phyloP scores from a whole-genome alignment of 2,888 invertebrate genomes.

The Rapana venosa region DNA sequence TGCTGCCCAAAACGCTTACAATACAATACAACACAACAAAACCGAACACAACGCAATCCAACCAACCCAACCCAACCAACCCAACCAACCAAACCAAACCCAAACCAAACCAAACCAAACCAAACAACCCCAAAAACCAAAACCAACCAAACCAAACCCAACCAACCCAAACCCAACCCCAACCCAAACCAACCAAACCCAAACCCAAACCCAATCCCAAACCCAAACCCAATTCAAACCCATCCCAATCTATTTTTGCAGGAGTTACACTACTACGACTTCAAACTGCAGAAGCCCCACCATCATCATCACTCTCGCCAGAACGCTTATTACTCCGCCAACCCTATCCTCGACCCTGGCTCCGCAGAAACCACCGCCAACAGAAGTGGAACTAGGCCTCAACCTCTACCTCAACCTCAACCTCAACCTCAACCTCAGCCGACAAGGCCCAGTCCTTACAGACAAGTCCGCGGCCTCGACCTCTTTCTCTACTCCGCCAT shows the following conservation, averaged over 20 bases:
- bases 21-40: too few species aligned
- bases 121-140: not conserved
- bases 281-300: not conserved
- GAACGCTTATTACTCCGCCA: not conserved
- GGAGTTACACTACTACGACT: not conserved
- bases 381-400: not conserved
- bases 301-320: too few species aligned
- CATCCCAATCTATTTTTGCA: not conserved
- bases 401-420: not conserved
- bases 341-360: not conserved
- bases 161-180: too few species aligned
- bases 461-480: constrained; percentile 21
- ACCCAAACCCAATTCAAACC: not conserved
- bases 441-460: not conserved
- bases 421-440: not conserved
- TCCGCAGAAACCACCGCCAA: not conserved
- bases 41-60: too few species aligned
- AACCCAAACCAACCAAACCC: too few species aligned
- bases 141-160: too few species aligned
- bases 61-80: too few species aligned
- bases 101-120: not conserved
- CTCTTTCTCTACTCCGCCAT: constrained; percentile 51
- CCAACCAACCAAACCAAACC: not conserved
- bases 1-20: too few species aligned
- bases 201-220: too few species aligned